Conservation (phyloP, 2,888 invertebrate genomes). For the Parelbella ahira region DNA sequence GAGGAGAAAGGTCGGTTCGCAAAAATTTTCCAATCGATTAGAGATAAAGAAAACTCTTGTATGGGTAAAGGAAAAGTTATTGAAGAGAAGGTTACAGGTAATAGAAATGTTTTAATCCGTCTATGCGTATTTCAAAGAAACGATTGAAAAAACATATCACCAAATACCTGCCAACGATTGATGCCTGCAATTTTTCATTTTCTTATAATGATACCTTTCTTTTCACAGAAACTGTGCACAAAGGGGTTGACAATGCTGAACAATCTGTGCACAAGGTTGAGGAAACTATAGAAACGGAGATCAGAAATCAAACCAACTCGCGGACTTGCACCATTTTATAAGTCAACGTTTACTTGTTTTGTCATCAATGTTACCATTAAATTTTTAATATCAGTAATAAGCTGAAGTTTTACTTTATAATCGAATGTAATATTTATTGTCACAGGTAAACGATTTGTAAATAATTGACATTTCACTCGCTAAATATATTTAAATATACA, state of each 20-base stretch:
- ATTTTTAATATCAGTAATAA: constrained; percentile 40
- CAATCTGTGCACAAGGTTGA: constrained; percentile 65
- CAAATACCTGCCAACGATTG: no score
- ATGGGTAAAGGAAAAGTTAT: constrained; percentile 76
- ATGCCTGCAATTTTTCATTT: no score
- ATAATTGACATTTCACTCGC: no score
- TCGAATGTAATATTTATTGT: no score
- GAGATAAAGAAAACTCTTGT: constrained; percentile 71
- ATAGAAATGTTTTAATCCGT: neutral
- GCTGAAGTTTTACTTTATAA: no score
- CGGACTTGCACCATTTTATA: constrained; percentile 72
- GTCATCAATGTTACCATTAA: constrained; percentile 55
- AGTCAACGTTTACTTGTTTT: constrained; percentile 36
- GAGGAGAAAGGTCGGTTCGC: constrained; percentile 67
- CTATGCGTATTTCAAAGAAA: no score
- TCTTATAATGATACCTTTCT: no score
- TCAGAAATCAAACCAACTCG: constrained; percentile 72
- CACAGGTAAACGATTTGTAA: no score
- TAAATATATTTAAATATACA: no score
- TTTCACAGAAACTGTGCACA: constrained; percentile 64
- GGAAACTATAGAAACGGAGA: constrained; percentile 67
- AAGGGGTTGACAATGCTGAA: constrained; percentile 62
- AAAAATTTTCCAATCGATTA: constrained; percentile 63
- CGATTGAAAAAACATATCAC: no score
- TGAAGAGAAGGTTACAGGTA: constrained; percentile 66